phyloP scores from a whole-genome alignment of 2,797 vertebrate genomes.

The Tangara arthus region DNA sequence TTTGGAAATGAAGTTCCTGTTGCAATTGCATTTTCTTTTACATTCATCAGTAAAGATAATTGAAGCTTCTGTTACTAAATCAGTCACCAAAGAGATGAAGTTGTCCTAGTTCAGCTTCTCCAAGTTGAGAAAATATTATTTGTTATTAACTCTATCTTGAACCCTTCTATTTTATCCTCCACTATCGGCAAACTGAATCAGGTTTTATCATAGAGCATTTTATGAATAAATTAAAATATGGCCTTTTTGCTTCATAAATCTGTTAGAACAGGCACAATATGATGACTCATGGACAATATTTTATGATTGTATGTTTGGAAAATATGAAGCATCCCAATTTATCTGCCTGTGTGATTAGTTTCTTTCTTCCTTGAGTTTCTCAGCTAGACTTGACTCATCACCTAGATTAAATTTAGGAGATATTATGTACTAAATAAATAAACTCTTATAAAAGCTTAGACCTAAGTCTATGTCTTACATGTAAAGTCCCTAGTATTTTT shows the following conservation, averaged over 20 bases:
- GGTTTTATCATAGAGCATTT: neutral
- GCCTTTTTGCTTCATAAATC: neutral
- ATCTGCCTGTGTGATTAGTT: neutral
- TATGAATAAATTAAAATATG: neutral
- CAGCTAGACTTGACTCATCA: neutral
- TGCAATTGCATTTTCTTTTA: neutral
- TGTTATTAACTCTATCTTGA: neutral
- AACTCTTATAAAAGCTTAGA: neutral
- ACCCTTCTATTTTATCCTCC: neutral
- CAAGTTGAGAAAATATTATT: neutral
- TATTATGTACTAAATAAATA: neutral
- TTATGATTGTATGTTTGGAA: neutral
- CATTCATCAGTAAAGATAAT: neutral
- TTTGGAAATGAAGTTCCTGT: neutral
- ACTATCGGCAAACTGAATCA: neutral
- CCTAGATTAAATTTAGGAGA: neutral
- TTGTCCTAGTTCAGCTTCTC: neutral
- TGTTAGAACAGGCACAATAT: neutral
- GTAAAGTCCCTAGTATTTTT: neutral
- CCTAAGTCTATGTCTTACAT: neutral
- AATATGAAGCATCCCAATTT: neutral
- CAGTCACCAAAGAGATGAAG: neutral
- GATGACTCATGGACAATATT: neutral
- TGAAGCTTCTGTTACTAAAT: neutral
- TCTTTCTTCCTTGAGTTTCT: neutral